A percentile compares a stretch with the other conserved stretches of the same genome.
phyloP scores from a whole-genome alignment of 2,113 vertebrate species.

The Enhydra lutris region DNA sequence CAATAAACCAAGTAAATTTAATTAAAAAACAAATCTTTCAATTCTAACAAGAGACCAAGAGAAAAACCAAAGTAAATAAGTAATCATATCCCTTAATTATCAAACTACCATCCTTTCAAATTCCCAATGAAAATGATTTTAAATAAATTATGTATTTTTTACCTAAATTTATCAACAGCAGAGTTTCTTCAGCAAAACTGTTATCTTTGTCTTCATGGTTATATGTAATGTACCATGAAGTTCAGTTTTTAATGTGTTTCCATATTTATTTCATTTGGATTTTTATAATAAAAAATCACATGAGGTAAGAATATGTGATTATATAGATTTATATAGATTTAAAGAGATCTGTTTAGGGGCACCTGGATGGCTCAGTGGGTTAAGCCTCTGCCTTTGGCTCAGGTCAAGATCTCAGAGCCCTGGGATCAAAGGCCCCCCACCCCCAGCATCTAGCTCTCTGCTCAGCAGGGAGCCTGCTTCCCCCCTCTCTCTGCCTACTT shows the following conservation, averaged over 20 bases:
- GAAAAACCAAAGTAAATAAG: slow-evolving; percentile 47
- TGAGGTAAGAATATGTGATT: background rate
- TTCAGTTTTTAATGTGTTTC: background rate
- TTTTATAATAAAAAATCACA: background rate
- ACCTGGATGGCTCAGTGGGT: no score
- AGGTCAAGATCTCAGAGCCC: no score
- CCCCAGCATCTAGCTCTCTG: no score
- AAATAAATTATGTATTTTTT: background rate
- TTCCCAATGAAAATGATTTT: background rate
- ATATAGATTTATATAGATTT: background rate
- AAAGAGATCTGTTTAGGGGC: background rate
- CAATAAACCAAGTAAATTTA: slow-evolving; percentile 66
- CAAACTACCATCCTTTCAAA: background rate
- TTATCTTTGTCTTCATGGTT: background rate
- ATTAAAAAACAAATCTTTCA: background rate
- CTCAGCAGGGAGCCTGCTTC: no score
- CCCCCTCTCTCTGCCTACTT: no score
- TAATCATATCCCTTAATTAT: background rate
- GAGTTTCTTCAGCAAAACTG: background rate
- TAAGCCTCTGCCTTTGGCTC: no score
- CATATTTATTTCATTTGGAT: background rate
- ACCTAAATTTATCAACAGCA: background rate
- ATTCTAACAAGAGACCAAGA: slow-evolving; percentile 31
- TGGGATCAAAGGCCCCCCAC: no score
- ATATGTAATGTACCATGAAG: background rate